A percentile compares a stretch with the other conserved stretches of the same genome.
Conservation (phyloP, 2,797 vertebrate genomes). For the Otolemur crassicaudatus region DNA sequence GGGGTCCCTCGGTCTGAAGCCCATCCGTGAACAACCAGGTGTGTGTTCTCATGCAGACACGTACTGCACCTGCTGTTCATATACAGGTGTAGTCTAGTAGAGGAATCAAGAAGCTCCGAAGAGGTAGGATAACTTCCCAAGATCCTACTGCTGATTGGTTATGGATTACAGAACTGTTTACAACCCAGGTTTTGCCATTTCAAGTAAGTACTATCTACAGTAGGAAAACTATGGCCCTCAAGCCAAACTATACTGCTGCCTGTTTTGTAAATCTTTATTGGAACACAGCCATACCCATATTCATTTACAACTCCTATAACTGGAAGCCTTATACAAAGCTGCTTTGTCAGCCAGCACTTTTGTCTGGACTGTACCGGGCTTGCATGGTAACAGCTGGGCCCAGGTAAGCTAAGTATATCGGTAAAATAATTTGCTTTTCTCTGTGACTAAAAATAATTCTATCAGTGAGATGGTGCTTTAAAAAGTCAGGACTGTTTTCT, state of each 20-base stretch:
- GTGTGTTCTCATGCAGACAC: too few relatives aligned
- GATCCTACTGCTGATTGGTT: background rate
- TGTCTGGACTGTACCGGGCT: background rate
- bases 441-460: background rate
- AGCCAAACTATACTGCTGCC: background rate
- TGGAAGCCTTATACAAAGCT: background rate
- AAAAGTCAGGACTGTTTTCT: background rate
- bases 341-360: background rate
- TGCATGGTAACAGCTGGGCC: background rate
- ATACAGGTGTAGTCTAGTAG: background rate
- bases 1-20: background rate
- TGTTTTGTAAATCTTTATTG: background rate
- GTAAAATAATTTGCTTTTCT: background rate
- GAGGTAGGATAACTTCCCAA: background rate
- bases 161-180: background rate
- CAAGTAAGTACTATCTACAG: background rate
- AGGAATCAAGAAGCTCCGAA: background rate
- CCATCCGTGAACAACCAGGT: background rate
- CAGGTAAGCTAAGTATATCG: background rate
- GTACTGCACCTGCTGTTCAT: too few relatives aligned
- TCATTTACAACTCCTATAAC: background rate
- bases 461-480: background rate
- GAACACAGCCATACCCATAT: background rate
- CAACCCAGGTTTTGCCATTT: background rate
- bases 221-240: background rate